phyloP scores from a whole-genome alignment of 1,140 invertebrate species.

The Scaptomyza graminum region DNA sequence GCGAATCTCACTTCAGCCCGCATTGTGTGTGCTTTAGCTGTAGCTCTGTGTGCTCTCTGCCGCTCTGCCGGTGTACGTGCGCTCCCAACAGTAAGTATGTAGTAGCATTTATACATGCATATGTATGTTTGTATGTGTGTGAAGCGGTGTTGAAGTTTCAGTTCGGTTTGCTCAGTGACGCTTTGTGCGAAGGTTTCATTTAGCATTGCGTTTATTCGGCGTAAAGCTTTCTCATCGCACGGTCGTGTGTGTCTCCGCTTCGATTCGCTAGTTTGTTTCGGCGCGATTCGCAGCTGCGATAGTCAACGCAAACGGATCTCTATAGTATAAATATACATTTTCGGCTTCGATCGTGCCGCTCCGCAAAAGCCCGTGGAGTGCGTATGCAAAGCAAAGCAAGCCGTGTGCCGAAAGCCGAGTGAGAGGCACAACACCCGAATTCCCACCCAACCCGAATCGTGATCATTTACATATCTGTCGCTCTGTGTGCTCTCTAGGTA shows the following conservation, averaged over 20 bases:
- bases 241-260: slow-evolving; percentile 56
- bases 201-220: slow-evolving; percentile 61
- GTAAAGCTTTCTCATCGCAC: slow-evolving; percentile 61
- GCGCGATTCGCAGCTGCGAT: slow-evolving; percentile 33
- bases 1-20: slow-evolving; percentile 39
- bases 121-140: slow-evolving; percentile 33
- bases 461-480: slow-evolving; percentile 12
- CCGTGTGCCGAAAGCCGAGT: neutral
- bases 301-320: slow-evolving; percentile 7
- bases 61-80: slow-evolving; percentile 1
- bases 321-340: slow-evolving; percentile 6
- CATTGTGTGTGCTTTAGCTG: neutral
- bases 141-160: slow-evolving; percentile 46
- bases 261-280: slow-evolving; percentile 40
- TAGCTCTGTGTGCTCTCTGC: slow-evolving; percentile 18
- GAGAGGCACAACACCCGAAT: neutral
- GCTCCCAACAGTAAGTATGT: neutral
- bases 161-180: slow-evolving; percentile 26
- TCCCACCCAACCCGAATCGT: neutral
- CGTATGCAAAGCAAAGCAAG: neutral
- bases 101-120: slow-evolving; percentile 3
- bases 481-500: slow-evolving; percentile 46
- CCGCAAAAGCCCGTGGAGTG: slow-evolving; percentile 9
- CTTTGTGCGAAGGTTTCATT: slow-evolving; percentile 31
- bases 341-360: slow-evolving; percentile 25